phyloP scores from a whole-genome alignment of 2,113 vertebrate species.

The Oreochromis tanganicae region DNA sequence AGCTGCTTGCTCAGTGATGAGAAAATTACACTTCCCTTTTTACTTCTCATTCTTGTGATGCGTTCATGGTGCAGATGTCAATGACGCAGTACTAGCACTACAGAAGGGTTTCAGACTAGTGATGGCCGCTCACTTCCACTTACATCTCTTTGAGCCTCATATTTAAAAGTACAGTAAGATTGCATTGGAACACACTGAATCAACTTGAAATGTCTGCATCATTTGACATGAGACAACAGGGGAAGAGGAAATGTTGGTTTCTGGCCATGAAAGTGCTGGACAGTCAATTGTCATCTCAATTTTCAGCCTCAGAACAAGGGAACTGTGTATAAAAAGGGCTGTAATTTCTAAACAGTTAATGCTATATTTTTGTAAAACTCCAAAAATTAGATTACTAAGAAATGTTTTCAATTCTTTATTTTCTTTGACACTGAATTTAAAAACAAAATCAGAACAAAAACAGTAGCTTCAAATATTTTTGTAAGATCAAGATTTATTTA shows the following conservation, averaged over 20 bases:
- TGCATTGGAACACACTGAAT: not conserved
- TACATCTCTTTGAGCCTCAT: not conserved
- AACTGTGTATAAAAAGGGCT: not conserved
- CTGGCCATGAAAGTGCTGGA: not conserved
- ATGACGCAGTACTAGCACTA: not conserved
- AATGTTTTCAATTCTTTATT: too few species aligned
- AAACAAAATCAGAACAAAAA: not conserved
- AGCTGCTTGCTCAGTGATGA: conserved; percentile 12
- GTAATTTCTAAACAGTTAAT: too few species aligned
- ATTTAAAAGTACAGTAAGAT: not conserved
- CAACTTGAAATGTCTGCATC: not conserved
- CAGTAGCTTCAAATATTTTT: not conserved
- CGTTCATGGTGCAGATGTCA: not conserved
- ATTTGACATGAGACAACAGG: not conserved
- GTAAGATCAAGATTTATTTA: not conserved
- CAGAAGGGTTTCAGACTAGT: not conserved
- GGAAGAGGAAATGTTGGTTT: not conserved
- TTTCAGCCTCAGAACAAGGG: not conserved
- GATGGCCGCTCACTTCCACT: not conserved
- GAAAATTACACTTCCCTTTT: not conserved
- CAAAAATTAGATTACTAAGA: too few species aligned
- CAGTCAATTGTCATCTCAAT: not conserved
- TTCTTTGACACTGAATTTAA: too few species aligned
- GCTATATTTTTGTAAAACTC: too few species aligned
- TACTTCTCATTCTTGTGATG: not conserved